These are phyloP conservation scores for Xyrichtys novacula DNA, from an alignment of 2,797 vertebrate species.

Conservation along the genomic window DNA sequence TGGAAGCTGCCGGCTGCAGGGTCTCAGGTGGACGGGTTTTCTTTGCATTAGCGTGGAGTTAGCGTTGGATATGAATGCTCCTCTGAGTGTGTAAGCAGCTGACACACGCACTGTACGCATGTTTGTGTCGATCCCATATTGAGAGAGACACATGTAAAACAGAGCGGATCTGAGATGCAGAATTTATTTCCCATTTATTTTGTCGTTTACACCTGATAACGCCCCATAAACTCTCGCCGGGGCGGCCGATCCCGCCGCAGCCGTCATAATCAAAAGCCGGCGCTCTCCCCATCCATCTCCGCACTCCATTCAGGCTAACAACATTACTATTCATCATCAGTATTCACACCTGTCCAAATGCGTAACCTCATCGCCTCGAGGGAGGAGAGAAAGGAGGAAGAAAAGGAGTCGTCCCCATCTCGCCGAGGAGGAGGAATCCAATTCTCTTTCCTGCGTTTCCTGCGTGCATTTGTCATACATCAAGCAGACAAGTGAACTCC, in stretches of 20 bases:
- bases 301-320: slow-evolving; percentile 52
- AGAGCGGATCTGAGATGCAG: background rate
- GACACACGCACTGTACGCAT: background rate
- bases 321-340: slow-evolving; percentile 75
- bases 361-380: slow-evolving; percentile 62
- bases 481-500: slow-evolving; percentile 75
- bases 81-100: background rate
- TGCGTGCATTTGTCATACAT: slow-evolving; percentile 74
- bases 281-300: slow-evolving; percentile 56
- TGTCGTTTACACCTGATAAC: slow-evolving; percentile 48
- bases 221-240: slow-evolving; percentile 33
- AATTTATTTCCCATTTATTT: slow-evolving; percentile 56
- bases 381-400: slow-evolving; percentile 22
- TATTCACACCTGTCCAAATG: slow-evolving; percentile 75
- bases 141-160: slow-evolving; percentile 18
- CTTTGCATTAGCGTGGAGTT: background rate
- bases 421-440: slow-evolving; percentile 59
- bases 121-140: background rate
- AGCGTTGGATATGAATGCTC: background rate
- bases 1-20: no score
- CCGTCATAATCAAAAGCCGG: slow-evolving; percentile 54
- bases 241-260: slow-evolving; percentile 25
- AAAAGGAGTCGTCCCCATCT: slow-evolving; percentile 40
- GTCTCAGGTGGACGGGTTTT: background rate
- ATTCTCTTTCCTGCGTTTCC: slow-evolving; percentile 66